Evolutionary conservation across 2,888 invertebrate genomes (phyloP), one percentile per base, ranked within the genome.

Genomic region (Drosophila lutescens): DNA sequence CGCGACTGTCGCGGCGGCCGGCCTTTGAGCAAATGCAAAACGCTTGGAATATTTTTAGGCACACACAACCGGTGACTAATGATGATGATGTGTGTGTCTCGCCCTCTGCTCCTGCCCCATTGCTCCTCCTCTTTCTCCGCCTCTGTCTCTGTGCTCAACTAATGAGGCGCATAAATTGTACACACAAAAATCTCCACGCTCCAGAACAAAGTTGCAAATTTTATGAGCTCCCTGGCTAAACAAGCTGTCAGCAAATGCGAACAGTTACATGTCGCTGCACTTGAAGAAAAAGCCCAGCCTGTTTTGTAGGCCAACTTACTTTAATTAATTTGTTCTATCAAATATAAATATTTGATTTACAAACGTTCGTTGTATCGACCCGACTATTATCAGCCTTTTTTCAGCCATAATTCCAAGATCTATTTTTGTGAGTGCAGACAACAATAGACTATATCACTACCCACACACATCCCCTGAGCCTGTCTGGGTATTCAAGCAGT

Each of bases 91-190:
- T 71, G 67, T 60, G 58, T 47, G 59, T 30, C 51, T 44, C 32
- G 30, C 44, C 30, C 68, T 15, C 47, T 49, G 49, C n/a, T 12
- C 44, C 53, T 40, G 6, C 15, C 20, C 32, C 9, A 1, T 6
- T 6, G 6, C 47, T 10, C 30, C 32, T 13, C 10, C 34, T 12
- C 34, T 10, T 34, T 13, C 26, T 17, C 36, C 8, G 7, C 44
- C 20, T 55, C 23, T 26, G 50, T 59, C 20, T 50, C 38, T n/a
- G 46, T 74, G 73, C 80, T 80, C 85, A 86, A 89, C 85, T 89
- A 89, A 89, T 89, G 88, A 89, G 88, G 90, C 86, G 88, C 88
- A 88, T 88, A 89, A 89, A 89, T 89, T 88, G 77, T 74, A 79
- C 71, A 82, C 73, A 76, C 51, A 63, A 62, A 69, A 73, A 56